Base-by-base conservation (phyloP, 2,113 vertebrate genomes). In the Barbus barbus region DNA sequence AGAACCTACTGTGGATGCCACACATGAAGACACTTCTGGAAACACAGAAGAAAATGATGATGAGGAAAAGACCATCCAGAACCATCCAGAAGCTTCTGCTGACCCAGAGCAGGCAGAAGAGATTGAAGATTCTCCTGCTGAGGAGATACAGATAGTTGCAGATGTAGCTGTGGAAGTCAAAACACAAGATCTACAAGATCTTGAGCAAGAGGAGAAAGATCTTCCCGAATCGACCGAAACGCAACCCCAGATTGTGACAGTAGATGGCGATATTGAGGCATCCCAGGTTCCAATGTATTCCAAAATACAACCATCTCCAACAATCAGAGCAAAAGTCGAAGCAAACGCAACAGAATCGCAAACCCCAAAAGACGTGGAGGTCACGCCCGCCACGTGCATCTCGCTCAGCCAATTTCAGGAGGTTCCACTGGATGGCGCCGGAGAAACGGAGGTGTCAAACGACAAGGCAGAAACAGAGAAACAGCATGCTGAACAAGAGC, bases 371-470 rank as follows among this genome's bases (percentile, higher is more conserved):
- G 53, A 31, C 18, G 58, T 4, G 20, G 44, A 78, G 13, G 33
- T 58, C 28, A 46, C 74, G 26, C 80, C 75, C 76, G 53, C 8
- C 38, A 24, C 36, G 2, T 28, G 38, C 9, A 24, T 18, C 33
- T 18, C 67, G 46, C n/a, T 14, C 1, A 86, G 60, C 56, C 89
- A 89, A 82, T 94, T 94, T 85, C 93, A 94, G 86, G 94, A 95
- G 28, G 90, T 95, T 5, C 86, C 90, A 13, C 88, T 95, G 84
- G 83, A 77, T 61, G 53, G 53, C 53, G 22, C 22, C 7, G 53
- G 22, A 58, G 53, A 58, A 58, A 58, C 53, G 0, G 20, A 0
- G 3, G 28, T 82, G 13, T 67, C 81, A 81, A 75, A 71, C 86
- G 78, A 24, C 88, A 87, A 24, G 85, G 81, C 63, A 18, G 75